Evolutionary conservation across 2,888 invertebrate species (phyloP), one percentile per base, ranked within the genome.

Genomic region (Xestia rhomboidea): DNA sequence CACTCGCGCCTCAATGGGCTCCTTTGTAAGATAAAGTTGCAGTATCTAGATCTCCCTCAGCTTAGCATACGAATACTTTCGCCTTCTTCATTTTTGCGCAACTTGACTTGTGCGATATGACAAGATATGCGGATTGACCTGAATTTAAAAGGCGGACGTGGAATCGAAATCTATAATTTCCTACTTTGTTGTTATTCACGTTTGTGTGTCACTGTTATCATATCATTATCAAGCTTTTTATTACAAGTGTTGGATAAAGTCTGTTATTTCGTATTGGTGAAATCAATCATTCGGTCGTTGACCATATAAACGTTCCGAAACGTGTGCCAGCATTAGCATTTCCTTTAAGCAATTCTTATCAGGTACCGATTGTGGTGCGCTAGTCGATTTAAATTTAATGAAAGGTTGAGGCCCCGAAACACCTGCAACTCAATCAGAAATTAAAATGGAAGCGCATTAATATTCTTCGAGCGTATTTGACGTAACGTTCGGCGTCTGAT

Each of bases 381-480:
- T 81, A 85, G 86, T 81, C 85, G 87, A 89, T 91, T 90, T 84
- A 85, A 90, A 89, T 89, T 87, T 90, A 90, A 90, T 90, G 86
- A 89, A 88, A 87, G 88, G 87, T 85, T 75, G 85, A 81, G 87
- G 86, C 87, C 77, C 88, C 81, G 71, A 89, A 89, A 88, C 91
- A 91, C 91, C 91, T 91, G 91, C 90, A 87, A 78, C 77, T 83
- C 86, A 89, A 91, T 90, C 88, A 86, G 87, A 90, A 92, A 92
- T 92, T 91, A 91, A 91, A 93, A 91, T 91, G 83, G 85, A 83
- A 87, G 64, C 64, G 75, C 85, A 91, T 93, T 92, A 91, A 90
- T 91, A 93, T 93, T 92, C 93, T 72, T 81, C 68, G 15, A 34
- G 49, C 88, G 90, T 89, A 84, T 86, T 79, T 69, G 69, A 62